Evolutionary conservation across 92 coral and sea anemone species (phyloP), one percentile per base, ranked within the genome.

Genomic region (Chrysogorgia sp.): DNA sequence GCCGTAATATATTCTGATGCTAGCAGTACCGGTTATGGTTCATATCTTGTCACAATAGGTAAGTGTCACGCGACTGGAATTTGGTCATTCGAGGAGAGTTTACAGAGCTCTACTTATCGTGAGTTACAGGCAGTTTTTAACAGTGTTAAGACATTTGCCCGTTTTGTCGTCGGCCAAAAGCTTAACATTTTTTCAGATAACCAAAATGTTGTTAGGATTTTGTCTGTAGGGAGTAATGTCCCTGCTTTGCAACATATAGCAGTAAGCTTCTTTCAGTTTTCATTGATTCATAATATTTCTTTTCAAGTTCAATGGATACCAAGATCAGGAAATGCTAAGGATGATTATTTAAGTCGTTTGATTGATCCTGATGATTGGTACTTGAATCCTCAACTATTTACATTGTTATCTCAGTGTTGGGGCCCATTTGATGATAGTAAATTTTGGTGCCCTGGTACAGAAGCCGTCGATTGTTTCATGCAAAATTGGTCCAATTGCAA

Each of bases 381-480:
- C 17, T 52, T 52, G 17, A 52, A 52, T 52, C 59, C 59, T 17
- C 26, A 52, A 17, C 5, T 52, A 17, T 52, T 52, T 52, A 17
- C 5, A 6, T n/a, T 52, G 8, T 37, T 37, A 37, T 37, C 43
- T 37, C 43, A 37, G n/a, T n/a, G n/a, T n/a, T 81, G 84, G 92
- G 88, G 86, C 14, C 92, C 86, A 2, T 84, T 75, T 30, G 81
- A 75, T 65, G 50, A 82, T 31, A 66, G 83, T 15, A 75, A 57
- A 76, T 81, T 74, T 76, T 86, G 71, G 87, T 68, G 82, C 34
- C 90, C 84, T 12, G 78, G 82, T 3, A 0, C 82, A n/a, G 85
- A 83, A 64, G 53, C 50, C 20, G 74, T 78, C 25, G 82, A 87
- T 59, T 79, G 87, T 47, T 87, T 87, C 26, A 83, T 84, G 0